Conservation (phyloP, 1,140 invertebrate genomes). For the Nasonia vitripennis region DNA sequence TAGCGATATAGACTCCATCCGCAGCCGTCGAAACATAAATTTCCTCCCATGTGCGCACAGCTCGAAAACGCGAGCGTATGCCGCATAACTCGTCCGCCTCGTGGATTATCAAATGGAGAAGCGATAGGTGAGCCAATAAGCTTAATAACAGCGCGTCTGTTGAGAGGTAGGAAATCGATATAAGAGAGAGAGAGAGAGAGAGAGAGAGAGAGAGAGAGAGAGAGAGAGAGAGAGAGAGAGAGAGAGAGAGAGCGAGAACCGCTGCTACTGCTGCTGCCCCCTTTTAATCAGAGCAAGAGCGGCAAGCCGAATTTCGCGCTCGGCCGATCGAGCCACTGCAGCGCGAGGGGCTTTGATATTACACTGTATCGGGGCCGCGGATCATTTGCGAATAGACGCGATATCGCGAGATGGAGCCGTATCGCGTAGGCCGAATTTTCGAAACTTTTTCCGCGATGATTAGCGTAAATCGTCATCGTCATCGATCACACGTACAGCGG, state of each 20-base stretch:
- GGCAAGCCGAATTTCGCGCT: neutral
- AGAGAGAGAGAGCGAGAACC: no score
- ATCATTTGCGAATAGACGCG: neutral
- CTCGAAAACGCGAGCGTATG: neutral
- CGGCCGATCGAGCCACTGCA: neutral
- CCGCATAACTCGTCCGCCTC: neutral
- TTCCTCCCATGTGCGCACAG: neutral
- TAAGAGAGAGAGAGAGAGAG: neutral
- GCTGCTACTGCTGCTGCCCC: neutral
- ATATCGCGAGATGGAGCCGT: neutral
- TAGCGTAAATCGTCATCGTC: no score
- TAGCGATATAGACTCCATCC: no score
- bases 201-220: neutral
- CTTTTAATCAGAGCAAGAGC: conserved; percentile 28
- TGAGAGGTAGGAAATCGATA: conserved; percentile 18
- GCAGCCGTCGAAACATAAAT: neutral
- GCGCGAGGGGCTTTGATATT: neutral
- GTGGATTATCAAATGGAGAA: conserved; percentile 27
- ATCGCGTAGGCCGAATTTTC: neutral
- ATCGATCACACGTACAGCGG: no score
- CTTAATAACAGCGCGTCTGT: conserved; percentile 6
- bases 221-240: no score
- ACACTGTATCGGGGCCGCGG: neutral
- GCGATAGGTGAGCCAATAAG: conserved; percentile 19
- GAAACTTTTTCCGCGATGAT: no score